These are phyloP conservation scores for Ceratina calcarata DNA, from an alignment of 1,140 invertebrate genomes.

Conservation along the genomic window DNA sequence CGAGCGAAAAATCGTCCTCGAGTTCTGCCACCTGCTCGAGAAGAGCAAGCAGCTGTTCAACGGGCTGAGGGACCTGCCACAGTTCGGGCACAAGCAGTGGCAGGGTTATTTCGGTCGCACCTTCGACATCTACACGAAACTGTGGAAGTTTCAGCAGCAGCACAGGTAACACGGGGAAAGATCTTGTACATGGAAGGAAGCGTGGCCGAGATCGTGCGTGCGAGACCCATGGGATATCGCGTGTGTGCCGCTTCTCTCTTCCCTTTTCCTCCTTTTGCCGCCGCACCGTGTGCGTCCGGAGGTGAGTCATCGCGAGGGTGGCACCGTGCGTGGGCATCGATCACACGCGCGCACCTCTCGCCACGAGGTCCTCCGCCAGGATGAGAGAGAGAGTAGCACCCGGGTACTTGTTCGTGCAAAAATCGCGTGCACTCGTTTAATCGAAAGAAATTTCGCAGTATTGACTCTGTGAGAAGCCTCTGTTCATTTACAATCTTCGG, in stretches of 20 bases:
- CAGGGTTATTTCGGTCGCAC: constrained; percentile 98
- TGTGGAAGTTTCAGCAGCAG: constrained; percentile 99
- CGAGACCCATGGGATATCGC: background rate
- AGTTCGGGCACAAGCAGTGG: constrained; percentile 99
- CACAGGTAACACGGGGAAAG: constrained; percentile 85
- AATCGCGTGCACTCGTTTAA: too few relatives aligned
- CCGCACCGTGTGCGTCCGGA: too few relatives aligned
- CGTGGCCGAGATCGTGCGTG: background rate
- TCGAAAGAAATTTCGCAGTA: too few relatives aligned
- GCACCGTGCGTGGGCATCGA: constrained; percentile 14
- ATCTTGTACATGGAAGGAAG: background rate
- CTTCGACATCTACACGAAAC: constrained; percentile 98
- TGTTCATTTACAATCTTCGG: too few relatives aligned
- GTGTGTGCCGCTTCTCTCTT: too few relatives aligned
- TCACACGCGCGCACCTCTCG: constrained; percentile 1
- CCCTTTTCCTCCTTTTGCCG: too few relatives aligned
- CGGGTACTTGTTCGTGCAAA: too few relatives aligned
- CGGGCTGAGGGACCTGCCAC: constrained; percentile 95
- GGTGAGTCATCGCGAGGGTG: background rate
- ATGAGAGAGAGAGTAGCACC: background rate
- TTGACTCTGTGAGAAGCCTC: too few relatives aligned
- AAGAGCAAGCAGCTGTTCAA: constrained; percentile 99
- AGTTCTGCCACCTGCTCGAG: constrained; percentile 97
- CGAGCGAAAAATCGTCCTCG: constrained; percentile 96
- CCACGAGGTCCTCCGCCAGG: constrained; percentile 36